phyloP scores from a whole-genome alignment of 2,888 invertebrate genomes.

The Cryptus armator region DNA sequence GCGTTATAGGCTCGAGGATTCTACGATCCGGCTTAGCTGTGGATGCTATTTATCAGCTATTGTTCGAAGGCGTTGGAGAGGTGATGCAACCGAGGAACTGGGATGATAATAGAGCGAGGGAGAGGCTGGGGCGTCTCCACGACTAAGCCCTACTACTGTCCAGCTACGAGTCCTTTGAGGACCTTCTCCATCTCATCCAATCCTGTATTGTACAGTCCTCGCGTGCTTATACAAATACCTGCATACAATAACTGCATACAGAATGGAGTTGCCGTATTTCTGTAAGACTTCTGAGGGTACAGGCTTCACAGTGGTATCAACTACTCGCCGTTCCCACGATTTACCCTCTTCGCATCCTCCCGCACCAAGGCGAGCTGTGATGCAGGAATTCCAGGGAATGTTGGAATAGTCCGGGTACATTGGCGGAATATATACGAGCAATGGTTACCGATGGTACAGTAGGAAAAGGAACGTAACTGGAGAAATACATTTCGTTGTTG shows the following conservation, averaged over 20 bases:
- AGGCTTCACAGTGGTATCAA: background rate
- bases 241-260: slow-evolving; percentile 9
- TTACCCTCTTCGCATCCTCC: background rate
- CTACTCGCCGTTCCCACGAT: background rate
- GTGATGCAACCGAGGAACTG: background rate
- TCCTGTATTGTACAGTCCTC: background rate
- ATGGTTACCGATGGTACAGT: background rate
- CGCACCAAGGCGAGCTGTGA: background rate
- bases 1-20: slow-evolving; percentile 63
- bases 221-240: slow-evolving; percentile 1
- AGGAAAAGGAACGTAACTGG: slow-evolving; percentile 20
- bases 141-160: slow-evolving; percentile 15
- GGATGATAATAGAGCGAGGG: background rate
- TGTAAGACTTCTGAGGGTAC: background rate
- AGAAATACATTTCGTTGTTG: slow-evolving; percentile 62
- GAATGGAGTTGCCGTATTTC: slow-evolving; percentile 18
- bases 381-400: slow-evolving; percentile 37
- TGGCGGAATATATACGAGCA: slow-evolving; percentile 7
- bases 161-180: slow-evolving; percentile 55
- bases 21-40: slow-evolving; percentile 69
- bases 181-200: slow-evolving; percentile 24
- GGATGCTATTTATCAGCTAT: slow-evolving; percentile 72
- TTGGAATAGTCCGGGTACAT: slow-evolving; percentile 9
- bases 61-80: slow-evolving; percentile 64
- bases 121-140: background rate